These are phyloP conservation scores for Strigops habroptila DNA, from an alignment of 2,113 vertebrate genomes.

Conservation along the genomic window DNA sequence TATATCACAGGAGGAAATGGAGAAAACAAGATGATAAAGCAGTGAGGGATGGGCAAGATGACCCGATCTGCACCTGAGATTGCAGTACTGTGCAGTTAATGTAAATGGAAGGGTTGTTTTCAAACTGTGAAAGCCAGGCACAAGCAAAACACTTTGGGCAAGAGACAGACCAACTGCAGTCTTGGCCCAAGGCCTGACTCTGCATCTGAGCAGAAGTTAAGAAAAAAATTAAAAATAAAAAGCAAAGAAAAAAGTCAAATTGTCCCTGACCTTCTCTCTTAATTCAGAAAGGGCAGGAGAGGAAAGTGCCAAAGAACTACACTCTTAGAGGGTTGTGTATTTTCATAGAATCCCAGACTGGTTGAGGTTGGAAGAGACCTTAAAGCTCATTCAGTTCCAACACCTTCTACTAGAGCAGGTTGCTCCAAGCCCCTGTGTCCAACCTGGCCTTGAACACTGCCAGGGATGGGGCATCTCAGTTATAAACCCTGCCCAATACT, in stretches of 20 bases:
- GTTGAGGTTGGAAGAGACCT: neutral
- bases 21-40: constrained; percentile 31
- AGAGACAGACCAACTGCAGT: neutral
- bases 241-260: neutral
- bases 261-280: neutral
- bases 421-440: neutral
- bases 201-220: neutral
- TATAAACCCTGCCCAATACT: neutral
- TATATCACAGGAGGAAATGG: neutral
- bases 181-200: neutral
- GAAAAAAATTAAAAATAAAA: neutral
- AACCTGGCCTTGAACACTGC: neutral
- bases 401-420: neutral
- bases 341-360: neutral
- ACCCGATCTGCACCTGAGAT: neutral
- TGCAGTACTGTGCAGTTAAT: neutral
- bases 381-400: neutral
- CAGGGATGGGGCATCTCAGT: neutral
- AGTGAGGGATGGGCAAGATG: neutral
- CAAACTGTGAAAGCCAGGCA: neutral
- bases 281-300: neutral
- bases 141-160: neutral
- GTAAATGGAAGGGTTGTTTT: neutral
- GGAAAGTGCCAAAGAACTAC: neutral
- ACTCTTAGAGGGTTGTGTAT: accelerated